phyloP scores from a whole-genome alignment of 2,797 vertebrate species.

The Calcarius lapponicus region DNA sequence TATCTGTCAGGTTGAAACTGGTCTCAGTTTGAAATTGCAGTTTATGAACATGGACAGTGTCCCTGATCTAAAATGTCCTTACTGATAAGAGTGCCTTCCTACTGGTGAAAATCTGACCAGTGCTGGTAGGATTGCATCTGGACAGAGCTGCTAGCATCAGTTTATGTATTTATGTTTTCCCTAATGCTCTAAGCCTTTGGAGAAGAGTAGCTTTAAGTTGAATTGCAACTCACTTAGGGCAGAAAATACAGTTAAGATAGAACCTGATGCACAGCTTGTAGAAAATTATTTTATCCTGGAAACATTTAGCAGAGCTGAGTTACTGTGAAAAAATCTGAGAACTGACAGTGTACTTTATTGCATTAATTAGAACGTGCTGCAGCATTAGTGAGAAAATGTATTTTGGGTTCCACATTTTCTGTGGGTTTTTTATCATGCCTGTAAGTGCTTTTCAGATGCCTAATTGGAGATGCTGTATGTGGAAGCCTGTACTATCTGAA shows the following conservation, averaged over 20 bases:
- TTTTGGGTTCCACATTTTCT: slow-evolving; percentile 20
- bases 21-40: background rate
- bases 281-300: slow-evolving; percentile 22
- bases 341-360: background rate
- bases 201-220: background rate
- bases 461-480: background rate
- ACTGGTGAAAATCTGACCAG: background rate
- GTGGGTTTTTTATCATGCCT: background rate
- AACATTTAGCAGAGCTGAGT: slow-evolving; percentile 9
- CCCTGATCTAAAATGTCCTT: background rate
- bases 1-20: background rate
- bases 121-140: background rate
- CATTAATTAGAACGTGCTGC: slow-evolving; percentile 5
- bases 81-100: background rate
- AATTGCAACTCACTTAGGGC: background rate
- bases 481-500: background rate
- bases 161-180: background rate
- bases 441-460: background rate
- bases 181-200: background rate
- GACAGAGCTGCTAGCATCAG: background rate
- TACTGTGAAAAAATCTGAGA: slow-evolving; percentile 30
- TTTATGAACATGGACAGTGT: background rate
- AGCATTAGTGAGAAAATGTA: slow-evolving; percentile 18
- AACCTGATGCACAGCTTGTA: background rate
- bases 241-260: slow-evolving; percentile 31